These are phyloP conservation scores for Cecropterus lyciades DNA, from an alignment of 1,140 invertebrate genomes.

Conservation along the genomic window DNA sequence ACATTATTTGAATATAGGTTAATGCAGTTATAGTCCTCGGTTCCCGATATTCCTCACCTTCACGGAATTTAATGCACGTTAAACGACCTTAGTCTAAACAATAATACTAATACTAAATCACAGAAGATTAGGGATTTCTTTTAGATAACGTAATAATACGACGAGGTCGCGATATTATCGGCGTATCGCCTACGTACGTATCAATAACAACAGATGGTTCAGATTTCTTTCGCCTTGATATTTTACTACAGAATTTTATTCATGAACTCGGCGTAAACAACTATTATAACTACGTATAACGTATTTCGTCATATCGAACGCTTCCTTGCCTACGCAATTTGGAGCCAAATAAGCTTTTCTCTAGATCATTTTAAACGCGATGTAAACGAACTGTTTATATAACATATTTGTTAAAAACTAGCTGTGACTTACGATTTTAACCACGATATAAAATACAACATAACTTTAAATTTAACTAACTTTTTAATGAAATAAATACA, in stretches of 20 bases:
- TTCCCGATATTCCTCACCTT: conserved; percentile 56
- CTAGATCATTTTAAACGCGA: too few species aligned
- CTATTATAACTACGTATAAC: neutral
- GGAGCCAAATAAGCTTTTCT: neutral
- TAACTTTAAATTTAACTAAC: too few species aligned
- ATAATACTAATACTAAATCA: conserved; percentile 55
- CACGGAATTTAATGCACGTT: conserved; percentile 42
- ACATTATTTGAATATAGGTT: conserved; percentile 46
- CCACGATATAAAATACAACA: too few species aligned
- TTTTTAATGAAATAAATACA: too few species aligned
- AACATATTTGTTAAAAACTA: too few species aligned
- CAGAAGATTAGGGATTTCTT: conserved; percentile 51
- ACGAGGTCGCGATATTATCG: conserved; percentile 48
- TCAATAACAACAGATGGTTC: conserved; percentile 40
- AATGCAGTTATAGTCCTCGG: conserved; percentile 50
- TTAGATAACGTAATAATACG: conserved; percentile 46
- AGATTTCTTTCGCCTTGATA: conserved; percentile 39
- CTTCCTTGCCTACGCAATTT: neutral
- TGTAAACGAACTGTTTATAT: too few species aligned
- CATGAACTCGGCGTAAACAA: conserved; percentile 14
- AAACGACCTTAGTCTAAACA: conserved; percentile 56
- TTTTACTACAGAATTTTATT: conserved; percentile 32
- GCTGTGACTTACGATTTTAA: too few species aligned
- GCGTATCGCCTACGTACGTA: conserved; percentile 26
- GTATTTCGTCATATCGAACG: neutral